Evolutionary conservation across 1,140 invertebrate species (phyloP).

Genomic region (Cyclina sinensis): DNA sequence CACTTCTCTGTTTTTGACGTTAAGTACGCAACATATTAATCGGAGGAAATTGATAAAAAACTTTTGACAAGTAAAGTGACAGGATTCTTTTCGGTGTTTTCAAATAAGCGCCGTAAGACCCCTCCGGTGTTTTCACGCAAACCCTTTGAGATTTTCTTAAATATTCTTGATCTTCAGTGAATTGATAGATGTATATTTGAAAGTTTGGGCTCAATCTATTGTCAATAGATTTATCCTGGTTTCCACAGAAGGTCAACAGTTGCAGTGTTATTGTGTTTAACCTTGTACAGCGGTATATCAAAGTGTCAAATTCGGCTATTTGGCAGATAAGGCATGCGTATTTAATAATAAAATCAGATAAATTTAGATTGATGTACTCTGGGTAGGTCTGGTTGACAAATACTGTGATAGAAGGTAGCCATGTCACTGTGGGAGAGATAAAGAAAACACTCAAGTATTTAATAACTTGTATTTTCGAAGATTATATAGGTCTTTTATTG

Average conservation of each 20-base stretch:
- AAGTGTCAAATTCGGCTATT: constrained; percentile 29
- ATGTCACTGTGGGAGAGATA: not conserved
- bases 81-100: too few species aligned
- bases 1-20: too few species aligned
- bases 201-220: not conserved
- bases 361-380: constrained; percentile 14
- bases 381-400: constrained; percentile 27
- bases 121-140: not conserved
- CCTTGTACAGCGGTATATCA: constrained; percentile 16
- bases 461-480: constrained; percentile 10
- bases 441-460: constrained; percentile 31
- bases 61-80: too few species aligned
- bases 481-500: constrained; percentile 3
- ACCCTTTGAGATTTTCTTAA: not conserved
- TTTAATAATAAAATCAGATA: constrained; percentile 38
- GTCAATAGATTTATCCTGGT: constrained; percentile 9
- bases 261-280: not conserved
- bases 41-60: too few species aligned
- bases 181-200: constrained; percentile 12
- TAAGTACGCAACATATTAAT: too few species aligned
- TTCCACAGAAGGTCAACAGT: constrained; percentile 24
- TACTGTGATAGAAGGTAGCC: not conserved
- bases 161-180: not conserved
- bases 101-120: too few species aligned
- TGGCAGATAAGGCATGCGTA: not conserved